Conservation (phyloP, 2,113 vertebrate genomes). For the Cromileptes altivelis region DNA sequence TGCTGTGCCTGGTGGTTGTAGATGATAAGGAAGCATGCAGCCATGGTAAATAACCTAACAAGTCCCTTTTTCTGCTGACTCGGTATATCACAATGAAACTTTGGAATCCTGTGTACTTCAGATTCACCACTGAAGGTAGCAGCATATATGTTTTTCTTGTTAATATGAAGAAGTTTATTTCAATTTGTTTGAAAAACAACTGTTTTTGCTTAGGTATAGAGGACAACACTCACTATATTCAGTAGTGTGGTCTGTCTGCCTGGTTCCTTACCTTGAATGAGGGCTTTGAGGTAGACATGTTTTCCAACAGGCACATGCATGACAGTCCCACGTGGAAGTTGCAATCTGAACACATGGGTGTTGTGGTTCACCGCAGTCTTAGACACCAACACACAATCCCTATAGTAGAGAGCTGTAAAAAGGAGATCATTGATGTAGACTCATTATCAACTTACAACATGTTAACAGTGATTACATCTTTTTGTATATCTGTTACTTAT, state of each 20-base stretch:
- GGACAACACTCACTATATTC: neutral
- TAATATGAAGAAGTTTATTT: neutral
- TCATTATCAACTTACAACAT: neutral
- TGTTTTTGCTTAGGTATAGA: neutral
- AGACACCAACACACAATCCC: conserved; percentile 90
- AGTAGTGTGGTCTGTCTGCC: neutral
- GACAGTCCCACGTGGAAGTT: conserved; percentile 86
- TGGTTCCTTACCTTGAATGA: conserved; percentile 87
- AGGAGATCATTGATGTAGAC: neutral
- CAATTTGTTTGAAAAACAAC: neutral
- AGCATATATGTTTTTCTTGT: neutral
- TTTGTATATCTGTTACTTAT: too few species aligned
- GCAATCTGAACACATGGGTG: conserved; percentile 88
- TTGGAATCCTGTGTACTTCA: neutral
- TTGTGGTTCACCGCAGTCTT: conserved; percentile 91
- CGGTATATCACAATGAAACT: neutral
- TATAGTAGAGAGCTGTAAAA: conserved; percentile 87
- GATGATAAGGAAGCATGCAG: neutral
- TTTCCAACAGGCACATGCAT: conserved; percentile 89
- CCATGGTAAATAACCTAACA: neutral
- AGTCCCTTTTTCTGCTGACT: neutral
- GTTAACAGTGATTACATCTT: too few species aligned
- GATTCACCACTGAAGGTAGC: neutral
- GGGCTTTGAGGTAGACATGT: conserved; percentile 93
- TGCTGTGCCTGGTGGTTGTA: neutral